phyloP scores from a whole-genome alignment of 23 tunicate species.

The Phallusia fumigata region DNA sequence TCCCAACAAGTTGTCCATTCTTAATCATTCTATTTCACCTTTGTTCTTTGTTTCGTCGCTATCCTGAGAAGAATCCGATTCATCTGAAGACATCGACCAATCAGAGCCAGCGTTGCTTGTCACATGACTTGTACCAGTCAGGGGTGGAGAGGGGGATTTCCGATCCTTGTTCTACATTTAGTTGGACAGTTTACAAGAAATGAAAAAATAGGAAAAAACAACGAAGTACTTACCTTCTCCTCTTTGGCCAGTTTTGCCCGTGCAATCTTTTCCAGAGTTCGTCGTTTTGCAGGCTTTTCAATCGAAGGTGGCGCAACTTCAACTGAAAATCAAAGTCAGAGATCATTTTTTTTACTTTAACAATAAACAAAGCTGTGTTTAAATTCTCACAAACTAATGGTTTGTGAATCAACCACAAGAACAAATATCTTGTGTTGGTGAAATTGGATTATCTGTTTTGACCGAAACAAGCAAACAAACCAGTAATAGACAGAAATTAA shows the following conservation, averaged over 20 bases:
- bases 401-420: too few relatives aligned
- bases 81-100: constrained; percentile 36
- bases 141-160: not conserved
- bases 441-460: too few relatives aligned
- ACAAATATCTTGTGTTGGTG: too few relatives aligned
- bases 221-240: not conserved
- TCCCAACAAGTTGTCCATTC: not conserved
- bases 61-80: constrained; percentile 40
- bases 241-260: constrained; percentile 13
- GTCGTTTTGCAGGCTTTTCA: constrained; percentile 41
- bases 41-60: not conserved
- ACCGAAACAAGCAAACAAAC: too few relatives aligned
- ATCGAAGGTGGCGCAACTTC: constrained; percentile 1
- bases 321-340: not conserved
- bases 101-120: constrained; percentile 14
- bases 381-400: too few relatives aligned
- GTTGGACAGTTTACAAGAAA: not conserved
- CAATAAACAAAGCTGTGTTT: too few relatives aligned
- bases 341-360: too few relatives aligned
- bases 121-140: not conserved
- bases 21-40: not conserved
- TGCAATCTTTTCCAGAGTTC: constrained; percentile 20
- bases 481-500: too few relatives aligned
- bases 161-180: not conserved
- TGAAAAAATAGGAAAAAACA: not conserved